Base-by-base conservation (phyloP, 1,140 invertebrate species). In the Zaprionus africanus region DNA sequence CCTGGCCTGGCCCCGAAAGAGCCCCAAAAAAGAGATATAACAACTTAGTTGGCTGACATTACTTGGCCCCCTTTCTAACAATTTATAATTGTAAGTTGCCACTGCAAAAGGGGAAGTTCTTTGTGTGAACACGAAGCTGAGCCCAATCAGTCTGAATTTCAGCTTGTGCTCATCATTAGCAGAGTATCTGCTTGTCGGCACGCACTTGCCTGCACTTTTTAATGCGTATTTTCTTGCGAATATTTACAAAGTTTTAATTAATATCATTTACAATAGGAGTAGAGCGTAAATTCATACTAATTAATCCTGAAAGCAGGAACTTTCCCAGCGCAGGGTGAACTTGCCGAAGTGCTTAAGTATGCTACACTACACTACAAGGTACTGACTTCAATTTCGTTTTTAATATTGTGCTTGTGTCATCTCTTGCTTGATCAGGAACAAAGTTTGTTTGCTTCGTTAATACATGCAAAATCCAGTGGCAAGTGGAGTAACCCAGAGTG, bases 211-310 rank as follows among this genome's bases (percentile, higher is more conserved):
- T 4, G 19, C 31, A 11, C 46, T 24, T 51, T 4, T 24, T 24
- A 17, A 17, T 19, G 46, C 43, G 43, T 9, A 11, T 22, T 49
- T 22, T 49, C 43, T 41, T 41, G 31, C 26, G 24, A 58, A 34
- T 36, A 41, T 60, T 46, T 60, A 2, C 9, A 19, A 61, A 61
- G 24, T 61, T 61, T 61, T 61, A 46, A 61, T 61, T 61, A 61
- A 46, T 61, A 49, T 61, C 38, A 61, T 49, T 61, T 61, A 61
- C 26, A 46, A 61, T 46, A 12, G 59, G n/a, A 15, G 36, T 46
- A 15, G 34, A 22, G 12, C 41, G 41, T 46, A 19, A 51, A 24
- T 51, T 24, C 24, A 51, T 7, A 51, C 19, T 38, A 38, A 58
- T 38, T 38, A 58, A 38, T 58, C 57, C 13, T 24, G 28, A 36